Base-by-base conservation (phyloP, 2,113 vertebrate species). In the Tragelaphus buxtoni region DNA sequence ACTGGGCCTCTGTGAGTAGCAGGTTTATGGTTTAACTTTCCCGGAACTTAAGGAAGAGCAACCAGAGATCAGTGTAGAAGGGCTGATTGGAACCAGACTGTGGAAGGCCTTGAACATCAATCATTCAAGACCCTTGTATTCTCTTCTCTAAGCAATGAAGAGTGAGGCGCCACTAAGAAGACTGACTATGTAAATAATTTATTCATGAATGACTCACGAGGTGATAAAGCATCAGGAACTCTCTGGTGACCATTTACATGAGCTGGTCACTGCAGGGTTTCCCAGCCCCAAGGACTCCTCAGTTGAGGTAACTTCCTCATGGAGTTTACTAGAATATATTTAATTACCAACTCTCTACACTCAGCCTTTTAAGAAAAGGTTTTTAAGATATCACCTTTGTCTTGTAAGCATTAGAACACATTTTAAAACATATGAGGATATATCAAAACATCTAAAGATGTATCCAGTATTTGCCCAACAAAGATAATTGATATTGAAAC, bases 371-470 rank as follows among this genome's bases (percentile, higher is more conserved):
- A 24, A 90, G 39, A 45, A 84, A 89, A 87, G 32, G 90, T 53
- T 94, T 79, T 91, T 94, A 87, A 63, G 17, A 45, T 93, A 53
- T 84, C 39, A 95, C 89, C 93, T 97, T 95, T 91, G 77, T 94
- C 63, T 39, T 95, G 22, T 17, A 94, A 96, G 65, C 81, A 92
- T 96, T 83, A 84, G 92, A 94, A 74, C 93, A 96, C 93, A 96
- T 97, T 98, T 95, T 55, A 92, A 97, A 95, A 79, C 89, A 95
- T 97, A 95, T 86, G 94, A 94, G 12, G 39, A 91, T 96, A 82
- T 95, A 95, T 92, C 77, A 97, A 96, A 97, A 95, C 97, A 97
- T 97, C 94, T 88, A 82, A 97, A 95, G 77, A 90, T 95, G 7
- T 84, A 74, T 42, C 53, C 9, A 24, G 20, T 96, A 58, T 97